phyloP scores from a whole-genome alignment of 2,113 vertebrate genomes.

The Sigmodon hispidus region DNA sequence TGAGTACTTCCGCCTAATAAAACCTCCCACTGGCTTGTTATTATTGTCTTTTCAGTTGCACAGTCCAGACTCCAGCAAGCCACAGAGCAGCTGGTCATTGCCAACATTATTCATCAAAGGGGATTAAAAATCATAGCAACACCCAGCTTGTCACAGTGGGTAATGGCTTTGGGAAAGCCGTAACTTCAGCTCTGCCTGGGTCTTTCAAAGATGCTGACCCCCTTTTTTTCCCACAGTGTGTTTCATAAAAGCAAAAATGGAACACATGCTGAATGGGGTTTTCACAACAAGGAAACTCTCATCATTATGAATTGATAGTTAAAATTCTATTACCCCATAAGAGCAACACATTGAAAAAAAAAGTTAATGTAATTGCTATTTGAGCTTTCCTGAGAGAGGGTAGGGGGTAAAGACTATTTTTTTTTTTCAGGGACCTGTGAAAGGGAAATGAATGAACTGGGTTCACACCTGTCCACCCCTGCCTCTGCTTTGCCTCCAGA shows the following conservation, averaged over 20 bases:
- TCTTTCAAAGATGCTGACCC: conserved; percentile 42
- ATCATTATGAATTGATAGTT: conserved; percentile 56
- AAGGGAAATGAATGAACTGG: conserved; percentile 31
- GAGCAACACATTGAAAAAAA: conserved; percentile 55
- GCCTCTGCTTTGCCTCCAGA: neutral
- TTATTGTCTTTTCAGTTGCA: neutral
- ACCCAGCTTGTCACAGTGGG: conserved; percentile 53
- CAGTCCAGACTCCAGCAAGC: neutral
- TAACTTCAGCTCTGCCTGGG: conserved; percentile 24
- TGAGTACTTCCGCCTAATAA: conserved; percentile 26
- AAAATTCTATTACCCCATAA: conserved; percentile 56
- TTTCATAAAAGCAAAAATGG: conserved; percentile 60
- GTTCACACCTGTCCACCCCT: neutral
- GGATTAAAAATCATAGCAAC: conserved; percentile 49
- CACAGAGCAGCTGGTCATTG: conserved; percentile 58
- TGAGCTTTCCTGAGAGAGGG: neutral
- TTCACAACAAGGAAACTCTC: conserved; percentile 67
- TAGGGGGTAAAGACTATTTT: conserved; percentile 7
- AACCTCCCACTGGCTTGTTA: neutral
- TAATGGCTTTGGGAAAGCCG: conserved; percentile 36
- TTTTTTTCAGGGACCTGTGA: conserved; percentile 44
- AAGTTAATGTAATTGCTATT: conserved; percentile 64
- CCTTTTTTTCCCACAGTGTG: neutral
- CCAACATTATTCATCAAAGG: conserved; percentile 66
- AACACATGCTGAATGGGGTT: conserved; percentile 48